A percentile compares a stretch with the other conserved stretches of the same genome.
Conservation (phyloP, 2,113 vertebrate genomes). For the Aegithalos caudatus region DNA sequence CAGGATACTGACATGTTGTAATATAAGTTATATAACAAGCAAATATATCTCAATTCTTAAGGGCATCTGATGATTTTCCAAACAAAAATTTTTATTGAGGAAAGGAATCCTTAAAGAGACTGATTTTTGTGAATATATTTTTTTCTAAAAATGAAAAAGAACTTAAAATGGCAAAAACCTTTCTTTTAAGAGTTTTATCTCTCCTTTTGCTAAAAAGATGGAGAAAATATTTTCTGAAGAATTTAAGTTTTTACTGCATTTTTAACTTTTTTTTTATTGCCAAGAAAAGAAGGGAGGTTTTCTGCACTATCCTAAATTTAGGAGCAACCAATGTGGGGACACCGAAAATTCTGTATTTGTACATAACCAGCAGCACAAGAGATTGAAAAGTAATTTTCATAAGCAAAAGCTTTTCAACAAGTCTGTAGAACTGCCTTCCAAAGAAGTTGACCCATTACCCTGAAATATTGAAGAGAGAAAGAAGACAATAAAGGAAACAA, state of each 20-base stretch:
- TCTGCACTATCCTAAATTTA: not conserved
- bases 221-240: not conserved
- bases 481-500: not conserved
- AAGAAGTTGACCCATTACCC: not conserved
- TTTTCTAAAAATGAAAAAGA: not conserved
- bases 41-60: not conserved
- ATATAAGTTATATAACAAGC: not conserved
- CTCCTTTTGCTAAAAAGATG: not conserved
- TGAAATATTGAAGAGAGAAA: not conserved
- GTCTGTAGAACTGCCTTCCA: not conserved
- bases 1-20: not conserved
- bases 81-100: not conserved
- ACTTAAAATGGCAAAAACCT: fast-evolving
- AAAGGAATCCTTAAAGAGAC: not conserved
- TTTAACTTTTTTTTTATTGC: not conserved
- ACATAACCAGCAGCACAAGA: not conserved
- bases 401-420: not conserved
- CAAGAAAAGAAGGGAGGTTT: not conserved
- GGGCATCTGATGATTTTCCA: not conserved
- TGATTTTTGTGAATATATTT: not conserved
- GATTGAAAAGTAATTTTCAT: not conserved
- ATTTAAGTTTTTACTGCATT: not conserved
- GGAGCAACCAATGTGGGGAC: not conserved
- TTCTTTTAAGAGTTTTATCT: not conserved
- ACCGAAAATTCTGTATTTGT: not conserved